Evolutionary conservation across 1,140 invertebrate species (phyloP).

Genomic region (Bombus balteatus): DNA sequence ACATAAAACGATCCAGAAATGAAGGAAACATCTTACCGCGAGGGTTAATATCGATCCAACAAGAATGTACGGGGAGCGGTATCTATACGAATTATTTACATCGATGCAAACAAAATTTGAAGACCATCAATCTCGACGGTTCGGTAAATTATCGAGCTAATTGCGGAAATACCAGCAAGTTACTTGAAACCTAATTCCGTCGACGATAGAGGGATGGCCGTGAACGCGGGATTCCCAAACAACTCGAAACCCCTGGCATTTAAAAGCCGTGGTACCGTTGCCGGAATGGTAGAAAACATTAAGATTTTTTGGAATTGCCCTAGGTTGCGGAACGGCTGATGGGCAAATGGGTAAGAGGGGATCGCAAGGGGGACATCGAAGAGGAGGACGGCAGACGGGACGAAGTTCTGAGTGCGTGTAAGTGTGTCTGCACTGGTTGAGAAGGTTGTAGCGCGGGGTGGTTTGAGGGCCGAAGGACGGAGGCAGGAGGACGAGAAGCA

Average conservation of each 20-base stretch:
- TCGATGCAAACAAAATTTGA: constrained; percentile 20
- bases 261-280: too few relatives aligned
- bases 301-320: constrained; percentile 71
- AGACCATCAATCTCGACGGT: constrained; percentile 2
- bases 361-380: constrained; percentile 35
- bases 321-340: constrained; percentile 63
- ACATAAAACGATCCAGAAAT: background rate
- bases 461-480: constrained; percentile 61
- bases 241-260: background rate
- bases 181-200: constrained; percentile 41
- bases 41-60: constrained; percentile 16
- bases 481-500: constrained; percentile 56
- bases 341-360: constrained; percentile 58
- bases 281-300: constrained; percentile 18
- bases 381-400: constrained; percentile 17
- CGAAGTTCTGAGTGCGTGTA: constrained; percentile 57
- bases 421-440: constrained; percentile 66
- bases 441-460: constrained; percentile 60
- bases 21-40: background rate
- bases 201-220: too few relatives aligned
- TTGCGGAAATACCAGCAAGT: constrained; percentile 14
- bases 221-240: constrained; percentile 6
- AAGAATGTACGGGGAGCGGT: background rate
- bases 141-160: constrained; percentile 10
- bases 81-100: background rate